Evolutionary conservation across 2,797 vertebrate genomes (phyloP).

Genomic region (Synanceia verrucosa): DNA sequence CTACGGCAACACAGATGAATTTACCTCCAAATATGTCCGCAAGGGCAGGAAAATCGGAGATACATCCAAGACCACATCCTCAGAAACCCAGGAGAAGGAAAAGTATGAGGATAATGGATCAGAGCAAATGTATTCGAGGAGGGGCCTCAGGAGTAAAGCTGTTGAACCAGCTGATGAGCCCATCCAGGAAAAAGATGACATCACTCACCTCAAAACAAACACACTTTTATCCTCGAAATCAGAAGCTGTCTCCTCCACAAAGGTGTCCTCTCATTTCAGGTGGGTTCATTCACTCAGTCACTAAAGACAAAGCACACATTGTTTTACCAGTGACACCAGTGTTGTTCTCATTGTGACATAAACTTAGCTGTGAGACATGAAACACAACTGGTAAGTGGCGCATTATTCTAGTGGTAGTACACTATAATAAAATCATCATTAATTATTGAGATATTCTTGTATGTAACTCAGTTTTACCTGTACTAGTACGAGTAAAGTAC

Average conservation of each 20-base stretch:
- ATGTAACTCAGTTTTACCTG: background rate
- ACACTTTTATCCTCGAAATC: slow-evolving; percentile 10
- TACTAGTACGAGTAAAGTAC: background rate
- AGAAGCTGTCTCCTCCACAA: slow-evolving; percentile 31
- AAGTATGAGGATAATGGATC: slow-evolving; percentile 48
- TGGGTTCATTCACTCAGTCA: slow-evolving; percentile 51
- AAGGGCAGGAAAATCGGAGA: slow-evolving; percentile 73
- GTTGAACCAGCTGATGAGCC: slow-evolving; percentile 34
- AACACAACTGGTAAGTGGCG: slow-evolving; percentile 15
- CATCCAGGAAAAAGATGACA: slow-evolving; percentile 19
- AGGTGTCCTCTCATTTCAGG: slow-evolving; percentile 54
- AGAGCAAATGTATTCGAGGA: slow-evolving; percentile 44
- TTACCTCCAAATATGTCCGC: slow-evolving; percentile 75
- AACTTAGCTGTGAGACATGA: slow-evolving; percentile 21
- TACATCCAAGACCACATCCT: slow-evolving; percentile 44
- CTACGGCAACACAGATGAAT: slow-evolving; percentile 81
- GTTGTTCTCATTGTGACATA: background rate
- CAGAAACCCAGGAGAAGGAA: slow-evolving; percentile 52
- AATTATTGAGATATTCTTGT: background rate
- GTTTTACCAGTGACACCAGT: slow-evolving; percentile 1
- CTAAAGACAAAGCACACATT: slow-evolving; percentile 2
- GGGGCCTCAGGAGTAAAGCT: slow-evolving; percentile 52
- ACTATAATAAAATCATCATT: background rate
- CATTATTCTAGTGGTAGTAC: too few species aligned
- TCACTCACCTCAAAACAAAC: slow-evolving; percentile 20